Percentiles rank a stretch among this genome's conserved stretches.
These are phyloP conservation scores for Mythimna lalbum DNA, from an alignment of 2,888 invertebrate species.

Conservation along the genomic window DNA sequence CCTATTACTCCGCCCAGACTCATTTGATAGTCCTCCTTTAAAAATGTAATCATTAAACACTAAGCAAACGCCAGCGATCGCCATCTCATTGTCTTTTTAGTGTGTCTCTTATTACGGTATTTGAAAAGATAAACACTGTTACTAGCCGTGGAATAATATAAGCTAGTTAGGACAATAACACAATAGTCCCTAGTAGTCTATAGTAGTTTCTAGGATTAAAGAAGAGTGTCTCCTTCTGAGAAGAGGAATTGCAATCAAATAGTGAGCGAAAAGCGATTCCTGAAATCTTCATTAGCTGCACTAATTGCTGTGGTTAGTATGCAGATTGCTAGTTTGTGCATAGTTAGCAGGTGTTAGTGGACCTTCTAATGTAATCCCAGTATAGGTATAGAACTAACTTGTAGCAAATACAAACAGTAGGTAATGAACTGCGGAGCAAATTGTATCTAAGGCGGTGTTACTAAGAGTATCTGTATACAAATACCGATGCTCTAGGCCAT, in stretches of 20 bases:
- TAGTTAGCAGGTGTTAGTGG: slow-evolving; percentile 13
- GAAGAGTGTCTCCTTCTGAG: not conserved
- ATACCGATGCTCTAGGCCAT: no score
- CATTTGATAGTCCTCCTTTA: no score
- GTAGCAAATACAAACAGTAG: slow-evolving; percentile 3
- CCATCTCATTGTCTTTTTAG: no score
- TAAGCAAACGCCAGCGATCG: no score
- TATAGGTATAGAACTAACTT: slow-evolving; percentile 19
- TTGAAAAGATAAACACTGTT: no score
- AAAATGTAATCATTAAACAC: no score
- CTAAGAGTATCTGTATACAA: no score
- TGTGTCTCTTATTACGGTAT: no score
- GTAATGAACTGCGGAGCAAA: slow-evolving; percentile 22
- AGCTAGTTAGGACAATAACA: not conserved
- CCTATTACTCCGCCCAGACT: no score
- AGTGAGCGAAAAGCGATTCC: slow-evolving; percentile 9
- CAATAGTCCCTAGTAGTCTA: no score
- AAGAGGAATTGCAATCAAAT: not conserved
- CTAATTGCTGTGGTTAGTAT: slow-evolving; percentile 37
- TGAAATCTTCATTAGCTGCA: slow-evolving; percentile 32
- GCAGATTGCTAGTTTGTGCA: slow-evolving; percentile 37
- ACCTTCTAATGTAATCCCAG: slow-evolving; percentile 31
- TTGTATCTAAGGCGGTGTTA: not conserved
- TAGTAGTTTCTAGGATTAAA: not conserved
- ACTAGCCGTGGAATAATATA: not conserved